A percentile compares a stretch with the other conserved stretches of the same genome.
phyloP scores from a whole-genome alignment of 2,888 invertebrate species.

The Temnothorax unifasciatus region DNA sequence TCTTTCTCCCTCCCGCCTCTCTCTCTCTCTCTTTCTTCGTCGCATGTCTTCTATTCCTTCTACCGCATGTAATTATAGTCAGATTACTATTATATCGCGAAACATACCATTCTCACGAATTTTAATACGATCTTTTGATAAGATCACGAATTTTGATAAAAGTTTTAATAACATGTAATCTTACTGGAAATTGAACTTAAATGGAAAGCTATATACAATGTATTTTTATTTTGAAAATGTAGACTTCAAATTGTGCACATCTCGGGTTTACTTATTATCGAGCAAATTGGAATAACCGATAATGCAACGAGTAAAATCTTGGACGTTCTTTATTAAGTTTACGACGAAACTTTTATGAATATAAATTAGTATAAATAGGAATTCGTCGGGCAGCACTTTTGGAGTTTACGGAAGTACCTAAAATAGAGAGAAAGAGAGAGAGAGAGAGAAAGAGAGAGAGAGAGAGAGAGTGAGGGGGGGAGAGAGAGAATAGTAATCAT shows the following conservation, averaged over 20 bases:
- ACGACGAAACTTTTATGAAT: slow-evolving; percentile 15
- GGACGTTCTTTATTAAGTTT: slow-evolving; percentile 11
- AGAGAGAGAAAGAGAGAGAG: background rate
- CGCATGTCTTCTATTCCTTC: background rate
- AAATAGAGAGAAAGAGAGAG: slow-evolving; percentile 46
- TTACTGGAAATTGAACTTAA: background rate
- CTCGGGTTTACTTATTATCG: background rate
- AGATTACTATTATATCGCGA: background rate
- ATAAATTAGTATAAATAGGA: slow-evolving; percentile 72
- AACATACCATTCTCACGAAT: background rate
- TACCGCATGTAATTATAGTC: background rate
- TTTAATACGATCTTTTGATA: background rate
- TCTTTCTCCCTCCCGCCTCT: background rate
- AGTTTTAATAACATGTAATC: background rate
- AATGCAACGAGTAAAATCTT: background rate
- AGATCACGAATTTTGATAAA: background rate
- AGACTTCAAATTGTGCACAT: background rate
- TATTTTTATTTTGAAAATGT: background rate
- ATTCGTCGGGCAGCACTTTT: slow-evolving; percentile 72
- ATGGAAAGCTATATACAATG: background rate
- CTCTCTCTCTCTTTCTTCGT: background rate
- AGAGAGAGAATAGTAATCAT: slow-evolving; percentile 68
- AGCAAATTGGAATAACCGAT: background rate
- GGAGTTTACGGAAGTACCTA: slow-evolving; percentile 77
- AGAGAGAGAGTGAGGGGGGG: too few relatives aligned